Evolutionary conservation across 2,113 vertebrate genomes (phyloP).

Genomic region (Puffinus mauretanicus): DNA sequence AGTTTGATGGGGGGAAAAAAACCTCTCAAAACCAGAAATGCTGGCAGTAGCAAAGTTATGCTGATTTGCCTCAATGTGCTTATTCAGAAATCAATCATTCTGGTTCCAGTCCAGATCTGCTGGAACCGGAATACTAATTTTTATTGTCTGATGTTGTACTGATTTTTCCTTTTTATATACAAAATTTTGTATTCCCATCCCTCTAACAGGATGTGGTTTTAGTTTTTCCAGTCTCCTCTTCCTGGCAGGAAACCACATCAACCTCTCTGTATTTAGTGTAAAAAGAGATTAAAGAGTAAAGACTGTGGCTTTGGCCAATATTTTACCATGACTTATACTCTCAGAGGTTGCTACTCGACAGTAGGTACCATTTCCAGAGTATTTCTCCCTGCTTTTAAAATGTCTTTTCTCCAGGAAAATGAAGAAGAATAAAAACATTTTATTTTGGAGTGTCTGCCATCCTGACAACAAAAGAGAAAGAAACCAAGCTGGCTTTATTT

Average conservation of each 20-base stretch:
- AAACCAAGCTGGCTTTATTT: background rate
- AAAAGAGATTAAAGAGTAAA: constrained; percentile 14
- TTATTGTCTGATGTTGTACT: background rate
- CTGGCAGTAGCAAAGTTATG: background rate
- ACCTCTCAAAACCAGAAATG: background rate
- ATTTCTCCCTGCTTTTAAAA: background rate
- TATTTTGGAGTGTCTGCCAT: background rate
- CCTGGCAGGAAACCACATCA: background rate
- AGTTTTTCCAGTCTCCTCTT: background rate
- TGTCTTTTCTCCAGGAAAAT: background rate
- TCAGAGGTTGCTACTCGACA: background rate
- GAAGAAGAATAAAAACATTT: background rate
- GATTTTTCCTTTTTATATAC: background rate
- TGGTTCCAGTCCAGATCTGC: background rate
- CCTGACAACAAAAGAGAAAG: background rate
- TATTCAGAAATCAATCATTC: background rate
- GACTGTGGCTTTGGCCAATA: background rate
- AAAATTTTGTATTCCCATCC: background rate
- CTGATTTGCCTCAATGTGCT: background rate
- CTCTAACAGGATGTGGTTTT: background rate
- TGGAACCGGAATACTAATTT: background rate
- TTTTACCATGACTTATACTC: background rate
- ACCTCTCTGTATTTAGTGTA: background rate
- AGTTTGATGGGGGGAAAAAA: background rate
- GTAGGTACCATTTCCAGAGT: background rate